These are phyloP conservation scores for Magallana nippona DNA, from an alignment of 2,888 invertebrate genomes.

Conservation along the genomic window DNA sequence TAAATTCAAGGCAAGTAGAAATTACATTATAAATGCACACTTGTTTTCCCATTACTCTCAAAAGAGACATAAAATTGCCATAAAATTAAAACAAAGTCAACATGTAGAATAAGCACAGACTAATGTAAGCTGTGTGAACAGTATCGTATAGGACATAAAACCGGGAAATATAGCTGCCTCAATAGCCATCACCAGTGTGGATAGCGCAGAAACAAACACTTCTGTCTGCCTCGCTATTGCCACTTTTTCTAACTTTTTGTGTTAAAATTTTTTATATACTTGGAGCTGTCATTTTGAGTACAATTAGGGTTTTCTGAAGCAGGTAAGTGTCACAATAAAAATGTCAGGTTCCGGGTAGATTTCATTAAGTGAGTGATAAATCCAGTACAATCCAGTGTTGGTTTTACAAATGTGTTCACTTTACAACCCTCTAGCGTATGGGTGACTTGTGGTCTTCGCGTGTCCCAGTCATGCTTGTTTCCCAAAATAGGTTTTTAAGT, in stretches of 20 bases:
- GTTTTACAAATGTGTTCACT: neutral
- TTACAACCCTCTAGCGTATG: neutral
- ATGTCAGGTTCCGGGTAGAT: neutral
- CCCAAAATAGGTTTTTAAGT: constrained; percentile 4
- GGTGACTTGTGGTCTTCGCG: neutral
- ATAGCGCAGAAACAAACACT: neutral
- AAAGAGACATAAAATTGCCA: neutral
- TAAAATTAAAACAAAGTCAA: neutral
- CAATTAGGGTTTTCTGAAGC: neutral
- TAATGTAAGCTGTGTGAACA: neutral
- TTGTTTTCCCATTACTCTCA: neutral
- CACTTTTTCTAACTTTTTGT: neutral
- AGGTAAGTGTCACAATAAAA: neutral
- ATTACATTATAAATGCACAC: no score
- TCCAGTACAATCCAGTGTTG: neutral
- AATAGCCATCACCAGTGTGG: neutral
- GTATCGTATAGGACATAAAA: neutral
- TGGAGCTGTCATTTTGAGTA: neutral
- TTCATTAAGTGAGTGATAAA: neutral
- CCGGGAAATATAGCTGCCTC: neutral
- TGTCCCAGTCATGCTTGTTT: neutral
- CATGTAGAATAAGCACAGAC: constrained; percentile 6
- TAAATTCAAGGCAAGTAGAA: no score
- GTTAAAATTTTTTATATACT: neutral
- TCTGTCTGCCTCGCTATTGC: neutral